Base-by-base conservation (phyloP, 2,797 vertebrate genomes). In the Poeciliopsis presidionis region DNA sequence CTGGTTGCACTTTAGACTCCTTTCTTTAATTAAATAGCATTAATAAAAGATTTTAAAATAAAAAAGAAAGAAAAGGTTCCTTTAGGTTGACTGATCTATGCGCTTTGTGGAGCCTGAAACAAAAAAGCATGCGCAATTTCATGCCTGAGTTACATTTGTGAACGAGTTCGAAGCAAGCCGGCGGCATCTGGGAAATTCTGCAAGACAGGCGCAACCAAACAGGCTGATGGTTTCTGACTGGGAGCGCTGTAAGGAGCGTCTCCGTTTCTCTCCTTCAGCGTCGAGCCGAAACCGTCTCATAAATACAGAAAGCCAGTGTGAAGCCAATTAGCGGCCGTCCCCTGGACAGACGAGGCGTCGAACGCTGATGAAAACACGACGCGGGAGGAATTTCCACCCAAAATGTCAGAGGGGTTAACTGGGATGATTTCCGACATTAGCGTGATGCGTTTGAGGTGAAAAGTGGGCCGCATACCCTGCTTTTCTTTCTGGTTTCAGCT, bases 301-400 rank as follows among this genome's bases (percentile, higher is more conserved):
- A 94, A 93, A 94, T 87, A 82, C 86, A 72, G 80, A 61, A 71
- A 84, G 80, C 79, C 87, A 86, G 89, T 77, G 86, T 92, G 93
- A 91, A 86, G 91, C 90, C 92, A 95, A 95, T 94, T 94, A 95
- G 87, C 18, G 73, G 39, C 73, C 77, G 30, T 84, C 83, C 87
- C 84, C 87, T 46, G 81, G 89, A 89, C 79, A 78, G 86, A 86
- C 25, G 79, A 71, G 77, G 87, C 39, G 76, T 53, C 80, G 79
- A 84, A 90, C 88, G 76, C 77, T 76, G 86, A 89, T 88, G 84
- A 87, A 93, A 93, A 90, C 87, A 92, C 84, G 81, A 72, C 87
- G 74, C 75, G 16, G 5, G 81, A 90, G 87, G 89, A 90, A 91
- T 88, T 90, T 61, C 47, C 86, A 86, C 69, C 80, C 77, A 85